These are phyloP conservation scores for Amblyjoppa fuscipennis DNA, from an alignment of 2,888 invertebrate species.

Conservation along the genomic window DNA sequence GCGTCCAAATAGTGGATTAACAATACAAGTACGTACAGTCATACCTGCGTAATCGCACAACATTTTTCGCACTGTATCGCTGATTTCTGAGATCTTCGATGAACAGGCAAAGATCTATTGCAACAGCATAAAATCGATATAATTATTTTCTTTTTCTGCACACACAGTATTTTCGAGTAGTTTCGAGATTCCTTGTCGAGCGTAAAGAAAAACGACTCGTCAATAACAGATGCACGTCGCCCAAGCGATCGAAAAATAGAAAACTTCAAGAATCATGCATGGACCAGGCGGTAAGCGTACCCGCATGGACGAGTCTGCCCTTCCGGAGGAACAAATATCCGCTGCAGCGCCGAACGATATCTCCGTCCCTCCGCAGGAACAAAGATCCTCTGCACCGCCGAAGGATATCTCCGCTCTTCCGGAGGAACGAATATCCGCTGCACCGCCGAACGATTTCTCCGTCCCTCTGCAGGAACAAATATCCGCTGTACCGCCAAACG, in stretches of 20 bases:
- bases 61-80: neutral
- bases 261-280: slow-evolving; percentile 88
- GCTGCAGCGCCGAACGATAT: neutral
- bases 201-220: neutral
- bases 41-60: neutral
- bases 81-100: neutral
- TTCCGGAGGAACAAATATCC: slow-evolving; percentile 93
- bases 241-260: neutral
- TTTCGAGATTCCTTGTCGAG: neutral
- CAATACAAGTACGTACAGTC: neutral
- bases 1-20: no score
- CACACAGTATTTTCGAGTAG: neutral
- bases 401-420: slow-evolving; percentile 88
- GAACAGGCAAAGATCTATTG: no score
- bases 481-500: slow-evolving; percentile 73
- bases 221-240: neutral
- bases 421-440: slow-evolving; percentile 91
- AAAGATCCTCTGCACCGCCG: slow-evolving; percentile 85
- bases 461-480: slow-evolving; percentile 94
- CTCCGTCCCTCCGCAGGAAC: slow-evolving; percentile 91
- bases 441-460: slow-evolving; percentile 83
- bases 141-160: neutral
- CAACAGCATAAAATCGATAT: neutral
- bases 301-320: slow-evolving; percentile 95
- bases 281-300: slow-evolving; percentile 95